Percentiles rank a stretch among this genome's conserved stretches.
These are phyloP conservation scores for Scaptomyza caliginosa DNA, from an alignment of 2,888 invertebrate genomes.

Conservation along the genomic window DNA sequence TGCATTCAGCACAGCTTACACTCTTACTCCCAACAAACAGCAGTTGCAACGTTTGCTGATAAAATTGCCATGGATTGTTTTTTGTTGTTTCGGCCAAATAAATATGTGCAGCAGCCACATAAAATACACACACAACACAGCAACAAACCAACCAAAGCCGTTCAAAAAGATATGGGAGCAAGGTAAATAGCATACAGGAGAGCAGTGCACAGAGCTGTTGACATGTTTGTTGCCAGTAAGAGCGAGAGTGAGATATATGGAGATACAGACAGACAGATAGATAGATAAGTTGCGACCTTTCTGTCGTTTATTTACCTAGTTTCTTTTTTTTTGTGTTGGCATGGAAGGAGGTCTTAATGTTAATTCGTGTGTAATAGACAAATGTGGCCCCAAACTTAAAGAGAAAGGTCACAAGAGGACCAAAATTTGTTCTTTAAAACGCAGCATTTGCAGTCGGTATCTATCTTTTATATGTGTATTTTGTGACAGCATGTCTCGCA, in stretches of 20 bases:
- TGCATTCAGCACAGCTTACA: conserved; percentile 29
- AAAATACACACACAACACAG: conserved; percentile 31
- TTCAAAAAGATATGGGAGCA: conserved; percentile 38
- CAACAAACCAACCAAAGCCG: conserved; percentile 24
- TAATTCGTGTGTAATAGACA: conserved; percentile 80
- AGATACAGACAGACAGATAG: conserved; percentile 29
- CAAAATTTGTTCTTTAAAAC: conserved; percentile 22
- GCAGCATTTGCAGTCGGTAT: neutral
- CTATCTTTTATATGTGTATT: conserved; percentile 15
- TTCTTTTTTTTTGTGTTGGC: conserved; percentile 53
- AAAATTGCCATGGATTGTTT: conserved; percentile 63
- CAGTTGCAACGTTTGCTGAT: conserved; percentile 32
- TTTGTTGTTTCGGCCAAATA: conserved; percentile 63
- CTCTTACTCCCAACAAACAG: neutral
- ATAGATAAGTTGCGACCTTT: conserved; percentile 38
- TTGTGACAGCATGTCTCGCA: conserved; percentile 45
- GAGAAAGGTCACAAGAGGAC: conserved; percentile 19
- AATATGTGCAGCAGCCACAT: conserved; percentile 69
- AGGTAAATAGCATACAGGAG: conserved; percentile 33
- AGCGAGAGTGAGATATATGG: conserved; percentile 30
- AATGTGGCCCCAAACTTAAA: conserved; percentile 53
- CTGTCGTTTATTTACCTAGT: conserved; percentile 52
- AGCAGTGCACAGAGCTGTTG: conserved; percentile 67
- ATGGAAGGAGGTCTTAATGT: conserved; percentile 48
- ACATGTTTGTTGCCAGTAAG: conserved; percentile 45